Evolutionary conservation across 1,140 invertebrate genomes (phyloP).

Genomic region (Semibalanus balanoides): DNA sequence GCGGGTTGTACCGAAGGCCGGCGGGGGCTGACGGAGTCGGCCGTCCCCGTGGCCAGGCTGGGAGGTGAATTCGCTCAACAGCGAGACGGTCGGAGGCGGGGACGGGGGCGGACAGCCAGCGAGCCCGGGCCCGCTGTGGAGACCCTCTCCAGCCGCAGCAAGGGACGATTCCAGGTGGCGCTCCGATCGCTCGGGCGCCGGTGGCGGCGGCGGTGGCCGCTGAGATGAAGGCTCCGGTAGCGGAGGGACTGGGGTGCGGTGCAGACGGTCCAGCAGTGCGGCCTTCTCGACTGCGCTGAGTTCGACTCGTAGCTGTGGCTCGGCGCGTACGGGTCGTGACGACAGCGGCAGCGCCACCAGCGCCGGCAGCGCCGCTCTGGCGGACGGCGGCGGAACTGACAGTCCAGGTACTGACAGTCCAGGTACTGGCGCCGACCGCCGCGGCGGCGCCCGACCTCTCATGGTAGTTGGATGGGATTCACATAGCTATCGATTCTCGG

Average conservation of each 20-base stretch:
- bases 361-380: background rate
- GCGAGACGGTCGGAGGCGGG: no score
- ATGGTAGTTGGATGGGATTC: background rate
- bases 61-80: background rate
- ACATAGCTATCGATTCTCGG: no score
- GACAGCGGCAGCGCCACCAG: background rate
- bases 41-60: background rate
- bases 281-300: background rate
- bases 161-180: background rate
- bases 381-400: background rate
- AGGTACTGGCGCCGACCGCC: background rate
- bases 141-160: background rate
- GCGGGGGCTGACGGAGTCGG: no score
- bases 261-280: background rate
- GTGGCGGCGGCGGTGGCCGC: no score
- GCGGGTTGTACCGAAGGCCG: no score
- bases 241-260: background rate
- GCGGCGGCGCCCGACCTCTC: background rate
- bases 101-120: background rate
- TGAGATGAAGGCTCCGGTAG: no score
- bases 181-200: no score
- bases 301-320: background rate
- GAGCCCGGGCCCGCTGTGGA: background rate
- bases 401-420: background rate
- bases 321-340: no score